phyloP scores from a whole-genome alignment of 2,797 vertebrate species.

The Lepus townsendii region DNA sequence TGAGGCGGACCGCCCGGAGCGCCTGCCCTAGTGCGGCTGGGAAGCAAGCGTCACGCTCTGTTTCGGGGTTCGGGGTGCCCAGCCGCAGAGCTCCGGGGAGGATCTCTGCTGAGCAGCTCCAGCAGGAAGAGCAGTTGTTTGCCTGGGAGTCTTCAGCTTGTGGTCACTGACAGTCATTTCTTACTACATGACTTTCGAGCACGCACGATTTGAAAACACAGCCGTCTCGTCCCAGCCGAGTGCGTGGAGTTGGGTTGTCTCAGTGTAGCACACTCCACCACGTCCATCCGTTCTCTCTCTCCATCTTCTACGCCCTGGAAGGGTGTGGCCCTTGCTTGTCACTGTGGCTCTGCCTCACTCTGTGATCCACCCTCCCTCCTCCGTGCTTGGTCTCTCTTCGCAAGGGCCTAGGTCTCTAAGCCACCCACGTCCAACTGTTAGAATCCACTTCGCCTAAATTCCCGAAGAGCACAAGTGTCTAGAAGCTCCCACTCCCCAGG shows the following conservation, averaged over 20 bases:
- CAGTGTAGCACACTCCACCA: fast-evolving
- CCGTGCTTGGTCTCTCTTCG: not conserved
- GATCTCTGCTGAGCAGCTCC: not conserved
- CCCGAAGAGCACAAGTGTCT: not conserved
- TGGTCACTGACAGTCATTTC: not conserved
- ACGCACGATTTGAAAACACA: not conserved
- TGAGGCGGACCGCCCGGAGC: fast-evolving
- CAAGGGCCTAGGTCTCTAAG: too few relatives aligned
- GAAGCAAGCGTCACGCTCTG: fast-evolving
- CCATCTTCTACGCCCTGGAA: not conserved
- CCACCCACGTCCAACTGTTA: not conserved
- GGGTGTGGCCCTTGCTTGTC: fast-evolving
- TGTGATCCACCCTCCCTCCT: not conserved
- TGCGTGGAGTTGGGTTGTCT: not conserved
- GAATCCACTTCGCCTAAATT: not conserved
- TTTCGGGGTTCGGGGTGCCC: not conserved
- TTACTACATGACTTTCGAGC: not conserved
- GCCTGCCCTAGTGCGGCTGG: fast-evolving
- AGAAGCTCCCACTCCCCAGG: not conserved
- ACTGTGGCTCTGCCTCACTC: fast-evolving
- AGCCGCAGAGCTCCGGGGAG: not conserved
- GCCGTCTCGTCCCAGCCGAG: not conserved
- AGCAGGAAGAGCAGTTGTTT: not conserved
- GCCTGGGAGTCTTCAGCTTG: not conserved
- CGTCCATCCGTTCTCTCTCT: too few relatives aligned